Conservation (phyloP, 1,140 invertebrate genomes). For the Camponotus floridanus region DNA sequence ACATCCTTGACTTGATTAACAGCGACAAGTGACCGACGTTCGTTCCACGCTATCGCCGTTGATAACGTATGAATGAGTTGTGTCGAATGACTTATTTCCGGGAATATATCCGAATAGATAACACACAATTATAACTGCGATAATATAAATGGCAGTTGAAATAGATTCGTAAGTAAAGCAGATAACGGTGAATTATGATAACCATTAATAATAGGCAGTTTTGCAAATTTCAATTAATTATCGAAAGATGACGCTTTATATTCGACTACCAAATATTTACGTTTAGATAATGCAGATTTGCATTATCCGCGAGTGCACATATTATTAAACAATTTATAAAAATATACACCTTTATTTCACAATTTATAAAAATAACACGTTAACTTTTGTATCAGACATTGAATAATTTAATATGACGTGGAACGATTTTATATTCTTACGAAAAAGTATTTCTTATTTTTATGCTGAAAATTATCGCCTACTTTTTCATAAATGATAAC, state of each 20-base stretch:
- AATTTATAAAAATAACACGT: background rate
- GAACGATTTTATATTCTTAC: background rate
- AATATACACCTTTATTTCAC: constrained; percentile 6
- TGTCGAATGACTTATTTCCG: constrained; percentile 64
- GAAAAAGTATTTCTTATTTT: background rate
- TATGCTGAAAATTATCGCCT: background rate
- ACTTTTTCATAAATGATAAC: background rate
- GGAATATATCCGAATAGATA: constrained; percentile 31
- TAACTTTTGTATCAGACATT: background rate
- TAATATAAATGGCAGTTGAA: constrained; percentile 14
- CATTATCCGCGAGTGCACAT: background rate
- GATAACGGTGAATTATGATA: constrained; percentile 2
- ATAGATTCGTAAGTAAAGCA: constrained; percentile 8
- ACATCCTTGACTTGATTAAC: constrained; percentile 14
- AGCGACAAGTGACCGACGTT: background rate
- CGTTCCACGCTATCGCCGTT: constrained; percentile 24
- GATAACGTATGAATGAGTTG: constrained; percentile 23
- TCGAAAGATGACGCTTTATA: background rate
- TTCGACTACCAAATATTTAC: constrained; percentile 6
- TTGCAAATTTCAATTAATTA: background rate
- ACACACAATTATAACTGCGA: constrained; percentile 52
- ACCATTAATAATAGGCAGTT: background rate
- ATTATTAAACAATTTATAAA: background rate
- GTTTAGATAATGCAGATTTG: background rate
- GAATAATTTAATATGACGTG: background rate